Evolutionary conservation across 2,797 vertebrate genomes (phyloP), one percentile per base, ranked within the genome.

Genomic region (Telmatherina bonti): DNA sequence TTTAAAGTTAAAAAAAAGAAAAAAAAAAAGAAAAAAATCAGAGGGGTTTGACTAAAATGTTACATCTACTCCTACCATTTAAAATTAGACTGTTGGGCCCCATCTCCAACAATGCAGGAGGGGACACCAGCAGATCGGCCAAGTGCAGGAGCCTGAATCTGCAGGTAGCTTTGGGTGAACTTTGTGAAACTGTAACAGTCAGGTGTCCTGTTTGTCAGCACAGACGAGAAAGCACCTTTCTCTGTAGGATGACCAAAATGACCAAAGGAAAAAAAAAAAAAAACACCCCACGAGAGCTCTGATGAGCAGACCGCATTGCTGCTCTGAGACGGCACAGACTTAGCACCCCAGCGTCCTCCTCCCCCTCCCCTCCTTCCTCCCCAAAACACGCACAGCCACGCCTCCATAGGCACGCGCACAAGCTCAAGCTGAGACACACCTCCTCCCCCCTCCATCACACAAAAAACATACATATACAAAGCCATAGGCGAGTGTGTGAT

Each of bases 341-440:
- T 38, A 55, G 43, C 36, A 45, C n/a, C 1, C 20, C 2, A 12
- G 30, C 2, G 30, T 56, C 24, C 60, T 26, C 13, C 12, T 29
- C 63, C 7, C 54, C n/a, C 15, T n/a, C 59, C 22, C 36, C 20
- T 45, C 59, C 30, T 38, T 26, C 59, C 67, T 61, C 41, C 74
- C 67, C 61, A 86, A 88, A 86, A 83, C 82, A 87, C 81, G 79
- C 89, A 87, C 89, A 76, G 53, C 86, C 89, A 90, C 92, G 86
- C 90, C 90, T 33, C 88, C 91, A 55, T 76, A 88, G 76, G 60
- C 88, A 81, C 86, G 84, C 72, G 69, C 85, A 90, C 76, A 88
- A 33, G 82, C 92, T 83, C 91, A 91, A 83, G 64, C 89, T 84
- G 86, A 80, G 89, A 92, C 89, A 90, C 91, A 82, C 91, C 91